Evolutionary conservation across 2,113 vertebrate species (phyloP), one percentile per base, ranked within the genome.

Genomic region (Sebastes fasciatus): DNA sequence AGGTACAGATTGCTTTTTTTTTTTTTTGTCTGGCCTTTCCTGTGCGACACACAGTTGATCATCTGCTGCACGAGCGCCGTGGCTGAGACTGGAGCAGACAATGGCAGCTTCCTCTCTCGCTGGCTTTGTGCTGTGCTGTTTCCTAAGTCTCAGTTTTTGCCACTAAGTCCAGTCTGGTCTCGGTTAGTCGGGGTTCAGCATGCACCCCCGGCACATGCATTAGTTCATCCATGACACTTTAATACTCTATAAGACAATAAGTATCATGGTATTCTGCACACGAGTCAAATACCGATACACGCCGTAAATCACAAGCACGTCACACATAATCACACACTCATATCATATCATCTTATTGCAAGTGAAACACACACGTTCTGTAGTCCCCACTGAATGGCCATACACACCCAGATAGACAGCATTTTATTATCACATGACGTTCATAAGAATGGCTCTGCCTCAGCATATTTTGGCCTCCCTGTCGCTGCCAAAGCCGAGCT

Each of bases 1-100:
- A 96, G 96, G 97, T 95, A 97, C 98, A 95, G 81, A 90, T 91
- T 64, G 84, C 54, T 74, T 71, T 43, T 79, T 84, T 52, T 6
- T 11, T 11, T 7, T 6, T 34, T 78, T 49, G 75, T 71, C 55
- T 66, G 74, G 86, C 58, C 68, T 82, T 70, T 76, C 73, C 61
- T 82, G 51, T 71, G 82, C 75, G 83, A 64, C 73, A 66, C 21
- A 23, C 62, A 79, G 78, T 8, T 43, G 72, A 80, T 81, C 72
- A 83, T 77, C 80, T 69, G 86, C 84, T 66, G 79, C 75, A 68
- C 7, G 23, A 49, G 54, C 45, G 55, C 89, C 49, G 49, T 71
- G 74, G 75, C 78, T 76, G 72, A 83, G 77, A 70, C 81, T 76
- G 72, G 72, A 77, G 82, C 82, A 76, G 84, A 89, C 89, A 87